phyloP scores from a whole-genome alignment of 2,888 invertebrate genomes.

The Leuctra nigra region DNA sequence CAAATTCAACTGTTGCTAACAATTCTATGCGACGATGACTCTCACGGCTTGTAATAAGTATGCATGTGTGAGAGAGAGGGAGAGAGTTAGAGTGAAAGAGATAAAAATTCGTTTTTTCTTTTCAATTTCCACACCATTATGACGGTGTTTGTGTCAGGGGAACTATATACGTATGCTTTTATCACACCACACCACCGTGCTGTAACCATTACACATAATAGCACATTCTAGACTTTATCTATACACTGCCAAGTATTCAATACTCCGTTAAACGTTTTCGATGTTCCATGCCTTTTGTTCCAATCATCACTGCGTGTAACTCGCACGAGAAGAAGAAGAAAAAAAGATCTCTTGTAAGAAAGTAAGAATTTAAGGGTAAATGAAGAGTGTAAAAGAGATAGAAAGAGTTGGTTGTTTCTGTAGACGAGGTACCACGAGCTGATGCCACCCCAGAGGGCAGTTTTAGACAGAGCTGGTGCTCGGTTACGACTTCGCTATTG shows the following conservation, averaged over 20 bases:
- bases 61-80: too few relatives aligned
- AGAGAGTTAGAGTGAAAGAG: constrained; percentile 5
- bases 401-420: constrained; percentile 19
- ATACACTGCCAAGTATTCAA: too few relatives aligned
- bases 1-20: too few relatives aligned
- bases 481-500: constrained; percentile 58
- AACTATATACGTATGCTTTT: neutral
- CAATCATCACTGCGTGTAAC: neutral
- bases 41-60: too few relatives aligned
- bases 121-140: constrained; percentile 6
- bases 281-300: neutral
- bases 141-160: neutral
- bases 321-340: neutral
- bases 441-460: constrained; percentile 52
- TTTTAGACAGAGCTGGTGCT: constrained; percentile 49
- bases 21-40: too few relatives aligned
- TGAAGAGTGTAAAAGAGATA: constrained; percentile 39
- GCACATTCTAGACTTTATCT: neutral
- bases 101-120: neutral
- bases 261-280: neutral
- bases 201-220: constrained; percentile 1
- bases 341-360: too few relatives aligned
- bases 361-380: constrained; percentile 8
- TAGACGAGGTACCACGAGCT: constrained; percentile 41
- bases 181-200: neutral